A percentile compares a stretch with the other conserved stretches of the same genome.
Evolutionary conservation across 2,888 invertebrate species (phyloP).

Genomic region (Harpalus rufipes): DNA sequence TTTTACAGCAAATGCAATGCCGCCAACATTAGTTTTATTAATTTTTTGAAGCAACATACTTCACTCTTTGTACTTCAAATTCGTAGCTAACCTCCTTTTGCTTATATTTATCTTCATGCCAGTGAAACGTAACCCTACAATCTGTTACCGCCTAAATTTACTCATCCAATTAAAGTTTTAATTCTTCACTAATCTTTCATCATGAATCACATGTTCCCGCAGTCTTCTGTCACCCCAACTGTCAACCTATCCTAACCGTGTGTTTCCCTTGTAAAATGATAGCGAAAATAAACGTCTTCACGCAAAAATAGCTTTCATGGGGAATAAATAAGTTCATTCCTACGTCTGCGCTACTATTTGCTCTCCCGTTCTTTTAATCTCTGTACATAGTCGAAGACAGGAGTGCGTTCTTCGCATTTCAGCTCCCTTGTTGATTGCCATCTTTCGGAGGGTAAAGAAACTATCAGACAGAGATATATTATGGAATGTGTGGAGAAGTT

Average conservation of each 20-base stretch:
- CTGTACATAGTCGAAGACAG: conserved; percentile 34
- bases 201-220: conserved; percentile 41
- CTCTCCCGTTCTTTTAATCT: conserved; percentile 31
- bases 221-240: conserved; percentile 22
- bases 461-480: conserved; percentile 48
- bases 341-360: conserved; percentile 22
- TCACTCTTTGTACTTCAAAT: no score
- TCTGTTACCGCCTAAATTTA: conserved; percentile 34
- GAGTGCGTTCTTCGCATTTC: conserved; percentile 30
- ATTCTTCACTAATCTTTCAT: conserved; percentile 51
- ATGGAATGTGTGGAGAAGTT: conserved; percentile 38
- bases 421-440: conserved; percentile 37
- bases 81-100: neutral
- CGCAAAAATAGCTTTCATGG: conserved; percentile 32
- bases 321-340: conserved; percentile 49
- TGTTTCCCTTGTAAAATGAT: conserved; percentile 48
- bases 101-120: conserved; percentile 27
- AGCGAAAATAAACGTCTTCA: conserved; percentile 34
- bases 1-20: no score
- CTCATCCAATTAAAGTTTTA: conserved; percentile 40
- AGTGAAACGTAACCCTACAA: conserved; percentile 4
- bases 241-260: conserved; percentile 14
- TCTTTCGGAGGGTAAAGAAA: conserved; percentile 25
- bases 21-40: no score
- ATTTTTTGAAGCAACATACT: no score